Percentiles rank a stretch among this genome's conserved stretches.
Conservation (phyloP, 2,113 vertebrate genomes). For the Campylomormyrus numenius region DNA sequence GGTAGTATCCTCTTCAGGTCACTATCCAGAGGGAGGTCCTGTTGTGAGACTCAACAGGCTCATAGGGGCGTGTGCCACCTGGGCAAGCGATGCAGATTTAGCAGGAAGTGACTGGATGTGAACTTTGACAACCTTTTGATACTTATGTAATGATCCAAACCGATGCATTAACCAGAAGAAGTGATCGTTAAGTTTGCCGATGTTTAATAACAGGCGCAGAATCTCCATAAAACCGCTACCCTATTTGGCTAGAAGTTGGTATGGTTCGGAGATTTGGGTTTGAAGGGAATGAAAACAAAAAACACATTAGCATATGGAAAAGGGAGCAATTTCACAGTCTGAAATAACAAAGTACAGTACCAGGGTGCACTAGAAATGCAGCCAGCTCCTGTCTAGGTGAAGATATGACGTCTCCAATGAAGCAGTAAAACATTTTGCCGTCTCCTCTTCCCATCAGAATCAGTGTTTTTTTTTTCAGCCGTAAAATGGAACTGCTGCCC, state of each 20-base stretch:
- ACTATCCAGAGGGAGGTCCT: neutral
- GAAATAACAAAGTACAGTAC: neutral
- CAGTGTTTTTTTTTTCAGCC: neutral
- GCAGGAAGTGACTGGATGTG: neutral
- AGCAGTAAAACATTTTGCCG: neutral
- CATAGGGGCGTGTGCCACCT: neutral
- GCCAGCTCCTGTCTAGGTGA: neutral
- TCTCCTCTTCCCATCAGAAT: neutral
- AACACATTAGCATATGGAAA: neutral
- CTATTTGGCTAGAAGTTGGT: neutral
- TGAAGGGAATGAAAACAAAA: neutral
- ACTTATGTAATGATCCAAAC: neutral
- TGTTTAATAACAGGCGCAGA: neutral
- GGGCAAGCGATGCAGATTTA: neutral
- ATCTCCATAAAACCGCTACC: neutral
- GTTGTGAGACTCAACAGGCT: neutral
- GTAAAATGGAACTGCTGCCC: neutral
- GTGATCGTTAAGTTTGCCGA: neutral
- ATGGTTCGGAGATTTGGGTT: neutral
- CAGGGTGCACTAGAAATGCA: neutral
- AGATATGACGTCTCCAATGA: neutral
- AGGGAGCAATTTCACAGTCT: neutral
- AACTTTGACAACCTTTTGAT: neutral
- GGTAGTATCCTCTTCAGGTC: neutral
- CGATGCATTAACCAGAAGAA: neutral